Base-by-base conservation (phyloP, 2,797 vertebrate genomes). In the Rhodeus uyekii region DNA sequence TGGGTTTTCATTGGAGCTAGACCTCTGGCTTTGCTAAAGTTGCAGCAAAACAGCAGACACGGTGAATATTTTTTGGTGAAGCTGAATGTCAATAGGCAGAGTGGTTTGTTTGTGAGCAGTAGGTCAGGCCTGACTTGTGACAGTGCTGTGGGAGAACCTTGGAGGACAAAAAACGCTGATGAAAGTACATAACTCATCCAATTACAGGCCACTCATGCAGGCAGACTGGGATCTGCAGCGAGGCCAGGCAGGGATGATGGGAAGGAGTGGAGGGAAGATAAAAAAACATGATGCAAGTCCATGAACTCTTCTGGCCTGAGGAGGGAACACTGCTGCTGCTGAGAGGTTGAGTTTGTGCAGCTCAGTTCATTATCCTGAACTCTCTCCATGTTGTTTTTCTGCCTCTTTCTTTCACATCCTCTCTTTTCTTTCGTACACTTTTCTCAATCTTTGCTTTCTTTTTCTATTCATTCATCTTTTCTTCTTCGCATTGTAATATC, bases 101-200 rank as follows among this genome's bases (percentile, higher is more conserved):
- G 22, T 10, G 16, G 58, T 73, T 39, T 24, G 18, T 78, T 58
- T 71, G 71, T 39, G 38, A 64, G 60, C 46, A 67, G 38, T 34
- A 68, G 78, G 60, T 46, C 63, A 39, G 65, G 8, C 29, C 42
- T 46, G 42, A 83, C 55, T 50, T 32, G 27, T 58, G 53, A 48
- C 14, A 16, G 6, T 22, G 19, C 12, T 80, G 65, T 44, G 10
- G 67, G 8, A 65, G 53, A 58, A 29, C 48, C 76, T 72, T 73
- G 12, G 60, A 73, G 72, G 65, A 67, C 8, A 24, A n/a, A 75
- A 60, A 27, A 3, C 3, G 67, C 61, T 83, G 74, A 87, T 85
- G 80, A 85, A 36, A 60, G 61, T 7, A 39, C 46, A 80, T 58
- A 83, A 84, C 36, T 80, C 60, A 44, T 80, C 60, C 76, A 69